A percentile compares a stretch with the other conserved stretches of the same genome.
These are phyloP conservation scores for Thereuonema tuberculata DNA, from an alignment of 1,140 invertebrate genomes.

Conservation along the genomic window DNA sequence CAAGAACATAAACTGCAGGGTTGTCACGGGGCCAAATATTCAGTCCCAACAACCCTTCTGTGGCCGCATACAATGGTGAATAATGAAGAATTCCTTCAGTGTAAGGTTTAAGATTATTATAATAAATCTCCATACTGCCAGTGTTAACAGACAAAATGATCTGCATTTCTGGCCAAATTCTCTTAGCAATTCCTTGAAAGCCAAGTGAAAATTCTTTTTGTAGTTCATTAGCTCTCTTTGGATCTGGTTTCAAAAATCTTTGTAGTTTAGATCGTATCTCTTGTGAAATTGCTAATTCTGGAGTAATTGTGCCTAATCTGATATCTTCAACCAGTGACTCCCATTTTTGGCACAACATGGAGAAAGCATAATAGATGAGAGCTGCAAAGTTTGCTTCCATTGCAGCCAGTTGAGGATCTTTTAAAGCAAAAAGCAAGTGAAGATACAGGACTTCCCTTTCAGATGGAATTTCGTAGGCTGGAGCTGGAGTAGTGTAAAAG, in stretches of 20 bases:
- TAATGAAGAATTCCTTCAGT: slow-evolving; percentile 27
- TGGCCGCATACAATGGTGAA: slow-evolving; percentile 30
- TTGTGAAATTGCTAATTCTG: slow-evolving; percentile 22
- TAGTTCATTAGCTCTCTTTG: slow-evolving; percentile 25
- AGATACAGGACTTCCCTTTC: slow-evolving; percentile 30
- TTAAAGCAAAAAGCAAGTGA: slow-evolving; percentile 29
- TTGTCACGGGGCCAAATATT: slow-evolving; percentile 20
- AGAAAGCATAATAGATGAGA: slow-evolving; percentile 26
- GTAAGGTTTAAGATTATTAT: slow-evolving; percentile 18
- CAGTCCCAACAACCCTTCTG: slow-evolving; percentile 30
- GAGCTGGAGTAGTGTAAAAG: slow-evolving; percentile 25
- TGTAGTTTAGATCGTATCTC: slow-evolving; percentile 23
- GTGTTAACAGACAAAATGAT: slow-evolving; percentile 26
- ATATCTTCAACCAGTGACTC: slow-evolving; percentile 24
- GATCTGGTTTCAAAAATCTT: slow-evolving; percentile 23
- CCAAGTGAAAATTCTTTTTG: slow-evolving; percentile 19
- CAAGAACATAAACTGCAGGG: slow-evolving; percentile 24
- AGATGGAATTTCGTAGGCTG: slow-evolving; percentile 21
- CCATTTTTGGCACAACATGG: slow-evolving; percentile 23
- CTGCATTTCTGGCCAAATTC: slow-evolving; percentile 28
- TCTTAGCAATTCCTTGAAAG: slow-evolving; percentile 20
- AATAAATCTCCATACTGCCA: slow-evolving; percentile 29
- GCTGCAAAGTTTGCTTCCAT: slow-evolving; percentile 32
- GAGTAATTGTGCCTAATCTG: slow-evolving; percentile 22
- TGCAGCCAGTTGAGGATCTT: slow-evolving; percentile 27